These are phyloP conservation scores for Chloroceryle amazona DNA, from an alignment of 2,797 vertebrate species.

Conservation along the genomic window DNA sequence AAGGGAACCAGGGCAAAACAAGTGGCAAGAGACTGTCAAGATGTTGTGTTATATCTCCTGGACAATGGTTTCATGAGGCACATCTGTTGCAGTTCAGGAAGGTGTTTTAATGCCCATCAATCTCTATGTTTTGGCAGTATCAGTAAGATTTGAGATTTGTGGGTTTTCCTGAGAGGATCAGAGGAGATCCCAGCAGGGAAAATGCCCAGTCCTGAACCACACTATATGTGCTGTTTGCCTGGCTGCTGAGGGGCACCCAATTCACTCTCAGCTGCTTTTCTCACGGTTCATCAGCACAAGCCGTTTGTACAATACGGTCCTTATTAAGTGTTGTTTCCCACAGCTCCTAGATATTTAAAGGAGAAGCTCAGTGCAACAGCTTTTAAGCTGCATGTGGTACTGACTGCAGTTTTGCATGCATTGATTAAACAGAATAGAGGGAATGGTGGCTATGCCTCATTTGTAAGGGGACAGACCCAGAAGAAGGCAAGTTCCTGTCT, in stretches of 20 bases:
- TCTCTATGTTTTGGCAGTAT: background rate
- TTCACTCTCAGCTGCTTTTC: background rate
- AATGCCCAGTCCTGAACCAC: background rate
- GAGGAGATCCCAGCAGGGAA: background rate
- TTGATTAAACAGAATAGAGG: background rate
- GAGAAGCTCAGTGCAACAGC: background rate
- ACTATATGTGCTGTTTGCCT: accelerated
- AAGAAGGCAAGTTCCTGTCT: background rate
- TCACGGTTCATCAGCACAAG: background rate
- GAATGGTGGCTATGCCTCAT: background rate
- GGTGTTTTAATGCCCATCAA: background rate
- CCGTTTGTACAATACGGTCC: background rate
- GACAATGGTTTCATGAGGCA: background rate
- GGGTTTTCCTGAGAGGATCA: background rate
- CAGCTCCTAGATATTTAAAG: background rate
- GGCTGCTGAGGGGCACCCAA: no score
- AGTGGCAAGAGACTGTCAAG: background rate
- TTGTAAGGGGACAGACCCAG: background rate
- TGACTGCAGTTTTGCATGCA: background rate
- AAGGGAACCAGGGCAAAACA: background rate
- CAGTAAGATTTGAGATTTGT: background rate
- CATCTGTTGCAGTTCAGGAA: background rate
- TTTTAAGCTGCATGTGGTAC: background rate
- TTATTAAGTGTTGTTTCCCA: background rate
- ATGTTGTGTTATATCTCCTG: background rate